phyloP scores from a whole-genome alignment of 2,113 vertebrate genomes.

The Ceyx cyanopectus region DNA sequence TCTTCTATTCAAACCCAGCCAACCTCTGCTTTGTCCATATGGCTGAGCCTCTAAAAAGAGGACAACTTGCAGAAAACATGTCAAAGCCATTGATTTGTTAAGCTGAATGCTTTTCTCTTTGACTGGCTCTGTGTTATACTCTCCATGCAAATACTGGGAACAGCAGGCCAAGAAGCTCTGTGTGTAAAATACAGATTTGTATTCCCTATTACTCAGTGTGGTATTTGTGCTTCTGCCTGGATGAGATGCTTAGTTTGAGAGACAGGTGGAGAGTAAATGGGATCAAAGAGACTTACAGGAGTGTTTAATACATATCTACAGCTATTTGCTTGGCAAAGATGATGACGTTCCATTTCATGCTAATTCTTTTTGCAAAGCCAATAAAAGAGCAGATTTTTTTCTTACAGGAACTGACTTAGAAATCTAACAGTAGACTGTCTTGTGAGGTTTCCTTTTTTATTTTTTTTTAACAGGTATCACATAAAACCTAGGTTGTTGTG shows the following conservation, averaged over 20 bases:
- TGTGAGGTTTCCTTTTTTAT: background rate
- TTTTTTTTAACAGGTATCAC: background rate
- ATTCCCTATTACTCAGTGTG: background rate
- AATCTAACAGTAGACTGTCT: background rate
- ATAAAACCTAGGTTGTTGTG: background rate
- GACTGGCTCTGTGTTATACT: background rate
- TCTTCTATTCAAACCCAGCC: background rate
- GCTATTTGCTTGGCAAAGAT: slow-evolving; percentile 55
- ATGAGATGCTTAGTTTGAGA: slow-evolving; percentile 27
- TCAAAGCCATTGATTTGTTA: background rate
- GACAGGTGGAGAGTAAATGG: slow-evolving; percentile 71
- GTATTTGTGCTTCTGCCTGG: background rate
- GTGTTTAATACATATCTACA: slow-evolving; percentile 45
- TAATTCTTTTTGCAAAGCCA: slow-evolving; percentile 56
- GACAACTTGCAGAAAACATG: background rate
- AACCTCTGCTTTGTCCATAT: background rate
- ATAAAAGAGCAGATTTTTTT: slow-evolving; percentile 13
- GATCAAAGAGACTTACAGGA: slow-evolving; percentile 62
- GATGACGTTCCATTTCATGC: slow-evolving; percentile 40
- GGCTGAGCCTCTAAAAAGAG: background rate
- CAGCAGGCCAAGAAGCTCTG: background rate
- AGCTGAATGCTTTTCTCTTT: background rate
- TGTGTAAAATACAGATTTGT: background rate
- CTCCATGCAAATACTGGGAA: background rate
- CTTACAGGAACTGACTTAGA: slow-evolving; percentile 1